Evolutionary conservation across 2,113 vertebrate species (phyloP), one percentile per base, ranked within the genome.

Genomic region (Azemiops feae): DNA sequence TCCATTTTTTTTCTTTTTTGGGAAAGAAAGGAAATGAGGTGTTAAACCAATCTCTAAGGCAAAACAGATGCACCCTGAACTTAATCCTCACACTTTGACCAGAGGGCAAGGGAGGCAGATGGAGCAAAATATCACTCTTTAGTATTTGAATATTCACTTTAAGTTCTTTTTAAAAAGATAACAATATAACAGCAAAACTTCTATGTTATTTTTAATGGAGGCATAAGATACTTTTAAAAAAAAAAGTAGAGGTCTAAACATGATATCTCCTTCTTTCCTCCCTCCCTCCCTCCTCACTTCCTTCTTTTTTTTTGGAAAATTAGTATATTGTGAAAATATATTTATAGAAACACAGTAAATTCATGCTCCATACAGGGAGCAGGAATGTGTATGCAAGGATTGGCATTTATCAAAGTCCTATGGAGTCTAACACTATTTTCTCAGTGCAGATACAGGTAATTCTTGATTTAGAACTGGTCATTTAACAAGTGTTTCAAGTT

Each of bases 81-180:
- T 94, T 95, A 94, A 94, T 93, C 88, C 85, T 89, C 81, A 23
- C 93, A 23, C 6, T 39, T 92, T 92, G 89, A 50, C 94, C 52
- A 90, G 69, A 95, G 89, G 27, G 58, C 34, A 88, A 54, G 88
- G 90, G 91, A 92, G 91, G 34, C 74, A 93, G 20, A 91, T 1
- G 1, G 54, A 92, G 85, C 50, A 95, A 93, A 95, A 94, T 92
- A 64, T 93, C 88, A 90, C 85, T 87, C 90, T 93, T 88, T 92
- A 94, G 89, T 95, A 94, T 87, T 87, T 85, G 95, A 95, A 23
- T 34, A 25, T 95, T 94, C 91, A 92, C 90, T 58, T 14, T 1
- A 22, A 5, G 34, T 1, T 45, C 30, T 64, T 10, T 47, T 90
- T 2, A 11, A 94, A 92, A 74, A 88, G 16, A 92, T 53, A 47